phyloP scores from a whole-genome alignment of 2,797 vertebrate species.

The Clarias platycephalus region DNA sequence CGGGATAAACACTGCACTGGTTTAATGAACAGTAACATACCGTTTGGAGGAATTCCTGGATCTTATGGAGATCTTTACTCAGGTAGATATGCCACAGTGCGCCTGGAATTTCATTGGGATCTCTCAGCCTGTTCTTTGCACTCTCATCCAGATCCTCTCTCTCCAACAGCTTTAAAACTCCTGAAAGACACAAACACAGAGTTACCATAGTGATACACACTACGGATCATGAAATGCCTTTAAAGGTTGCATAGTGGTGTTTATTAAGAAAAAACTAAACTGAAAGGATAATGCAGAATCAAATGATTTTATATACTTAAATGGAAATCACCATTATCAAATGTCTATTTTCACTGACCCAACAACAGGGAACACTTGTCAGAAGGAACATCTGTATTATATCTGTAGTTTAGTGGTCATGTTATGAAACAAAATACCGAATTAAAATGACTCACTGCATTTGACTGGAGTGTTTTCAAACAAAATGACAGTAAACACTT shows the following conservation, averaged over 20 bases:
- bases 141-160: slow-evolving; percentile 92
- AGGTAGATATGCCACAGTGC: slow-evolving; percentile 97
- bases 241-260: slow-evolving; percentile 15
- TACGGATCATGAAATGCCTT: neutral
- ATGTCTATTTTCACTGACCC: neutral
- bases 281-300: neutral
- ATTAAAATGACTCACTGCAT: neutral
- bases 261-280: neutral
- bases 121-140: slow-evolving; percentile 86
- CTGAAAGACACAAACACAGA: slow-evolving; percentile 63
- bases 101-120: slow-evolving; percentile 90
- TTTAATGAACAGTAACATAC: slow-evolving; percentile 65
- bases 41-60: slow-evolving; percentile 92
- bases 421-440: neutral
- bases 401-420: neutral
- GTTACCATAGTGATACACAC: neutral
- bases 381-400: too few species aligned
- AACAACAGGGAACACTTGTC: neutral
- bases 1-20: neutral
- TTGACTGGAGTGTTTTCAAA: neutral
- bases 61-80: slow-evolving; percentile 89
- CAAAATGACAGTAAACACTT: neutral
- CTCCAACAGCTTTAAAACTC: slow-evolving; percentile 91
- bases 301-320: neutral
- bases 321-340: neutral